phyloP scores from a whole-genome alignment of 2,888 invertebrate genomes.

The Tenthredo livida region DNA sequence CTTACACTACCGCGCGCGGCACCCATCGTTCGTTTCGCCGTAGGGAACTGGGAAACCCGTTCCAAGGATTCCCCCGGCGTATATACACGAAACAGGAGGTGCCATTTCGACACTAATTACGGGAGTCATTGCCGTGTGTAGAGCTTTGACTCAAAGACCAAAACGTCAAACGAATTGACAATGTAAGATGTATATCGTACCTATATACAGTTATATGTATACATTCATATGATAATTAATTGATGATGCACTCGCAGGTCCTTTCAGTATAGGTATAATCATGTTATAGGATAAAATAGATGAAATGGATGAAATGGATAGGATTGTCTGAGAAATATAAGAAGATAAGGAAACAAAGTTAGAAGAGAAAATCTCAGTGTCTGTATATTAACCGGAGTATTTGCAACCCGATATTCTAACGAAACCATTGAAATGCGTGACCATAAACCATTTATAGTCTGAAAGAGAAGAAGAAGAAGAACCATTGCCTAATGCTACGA shows the following conservation, averaged over 20 bases:
- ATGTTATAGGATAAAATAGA: background rate
- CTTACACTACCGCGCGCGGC: conserved; percentile 7
- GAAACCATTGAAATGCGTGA: conserved; percentile 44
- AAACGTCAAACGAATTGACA: conserved; percentile 15
- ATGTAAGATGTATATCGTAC: background rate
- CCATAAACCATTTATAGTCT: conserved; percentile 45
- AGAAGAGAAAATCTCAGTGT: conserved; percentile 19
- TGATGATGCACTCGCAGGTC: background rate
- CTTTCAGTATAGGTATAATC: background rate
- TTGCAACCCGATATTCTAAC: conserved; percentile 45
- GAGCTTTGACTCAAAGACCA: conserved; percentile 3
- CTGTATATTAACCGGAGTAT: background rate
- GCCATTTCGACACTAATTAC: conserved; percentile 51
- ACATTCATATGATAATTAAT: background rate
- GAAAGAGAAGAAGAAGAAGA: conserved; percentile 5
- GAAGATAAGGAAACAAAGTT: background rate
- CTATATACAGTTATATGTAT: background rate
- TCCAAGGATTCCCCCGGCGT: conserved; percentile 23
- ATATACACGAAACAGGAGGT: conserved; percentile 44
- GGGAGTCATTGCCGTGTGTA: background rate
- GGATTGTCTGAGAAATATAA: background rate
- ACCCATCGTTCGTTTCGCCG: conserved; percentile 18
- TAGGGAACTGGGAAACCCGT: conserved; percentile 40
- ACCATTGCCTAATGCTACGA: conserved; percentile 23
- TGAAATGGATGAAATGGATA: background rate